phyloP scores from a whole-genome alignment of 2,888 invertebrate species.

The Leptogaster cylindrica region DNA sequence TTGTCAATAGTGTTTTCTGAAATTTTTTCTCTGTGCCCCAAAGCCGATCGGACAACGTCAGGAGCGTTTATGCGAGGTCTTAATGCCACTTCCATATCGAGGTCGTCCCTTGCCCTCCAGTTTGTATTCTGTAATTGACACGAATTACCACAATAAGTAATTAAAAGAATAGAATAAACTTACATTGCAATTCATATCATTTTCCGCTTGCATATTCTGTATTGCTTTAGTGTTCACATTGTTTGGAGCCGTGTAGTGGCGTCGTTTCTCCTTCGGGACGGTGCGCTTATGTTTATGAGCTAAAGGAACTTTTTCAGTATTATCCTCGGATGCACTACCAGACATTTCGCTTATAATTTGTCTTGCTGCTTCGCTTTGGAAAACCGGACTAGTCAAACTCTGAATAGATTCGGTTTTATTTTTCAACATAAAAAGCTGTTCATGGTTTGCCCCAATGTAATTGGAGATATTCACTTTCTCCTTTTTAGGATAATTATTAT shows the following conservation, averaged over 20 bases:
- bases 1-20: slow-evolving; percentile 82
- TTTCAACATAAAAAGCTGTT: slow-evolving; percentile 13
- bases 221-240: slow-evolving; percentile 70
- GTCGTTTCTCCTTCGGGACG: slow-evolving; percentile 80
- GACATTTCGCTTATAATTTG: slow-evolving; percentile 84
- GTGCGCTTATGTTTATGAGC: slow-evolving; percentile 70
- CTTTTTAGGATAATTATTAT: slow-evolving; percentile 51
- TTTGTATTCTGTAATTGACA: slow-evolving; percentile 58
- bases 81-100: slow-evolving; percentile 85
- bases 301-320: slow-evolving; percentile 63
- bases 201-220: slow-evolving; percentile 65
- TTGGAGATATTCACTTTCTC: slow-evolving; percentile 11
- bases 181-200: slow-evolving; percentile 62
- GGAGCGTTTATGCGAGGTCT: slow-evolving; percentile 79
- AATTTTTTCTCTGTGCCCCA: slow-evolving; percentile 65
- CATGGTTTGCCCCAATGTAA: background rate
- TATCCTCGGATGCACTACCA: slow-evolving; percentile 62
- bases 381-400: slow-evolving; percentile 71
- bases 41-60: slow-evolving; percentile 85
- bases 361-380: slow-evolving; percentile 85
- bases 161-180: slow-evolving; percentile 45
- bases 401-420: slow-evolving; percentile 60
- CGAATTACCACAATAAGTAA: background rate
- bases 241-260: slow-evolving; percentile 87
- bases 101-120: slow-evolving; percentile 78